Evolutionary conservation across 2,113 vertebrate genomes (phyloP), one percentile per base, ranked within the genome.

Genomic region (Sprattus sprattus): DNA sequence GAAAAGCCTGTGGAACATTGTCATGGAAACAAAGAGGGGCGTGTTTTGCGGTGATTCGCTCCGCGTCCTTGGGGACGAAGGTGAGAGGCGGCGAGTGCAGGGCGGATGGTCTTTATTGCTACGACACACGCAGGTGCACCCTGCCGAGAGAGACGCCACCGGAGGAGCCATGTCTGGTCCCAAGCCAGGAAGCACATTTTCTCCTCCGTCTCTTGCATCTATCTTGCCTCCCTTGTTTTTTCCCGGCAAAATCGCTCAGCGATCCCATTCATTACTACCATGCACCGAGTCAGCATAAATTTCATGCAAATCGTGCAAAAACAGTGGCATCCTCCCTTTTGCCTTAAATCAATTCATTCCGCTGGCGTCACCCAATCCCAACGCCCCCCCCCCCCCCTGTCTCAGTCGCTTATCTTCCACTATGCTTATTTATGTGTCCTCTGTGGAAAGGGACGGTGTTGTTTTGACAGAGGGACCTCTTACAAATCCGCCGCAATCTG

Each of bases 11-110:
- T 87, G 90, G 90, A 91, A 88, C 86, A 94, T 94, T 90, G 94
- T 92, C 93, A 94, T 94, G 92, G 93, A 93, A 94, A 95, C 92
- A 93, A 93, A 91, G 92, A 85, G 90, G 82, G 87, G 86, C 86
- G 86, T 83, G 89, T 88, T 75, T 39, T 85, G 88, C 88, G 81
- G 88, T 89, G 90, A 92, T 90, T 89, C 91, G 91, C 44, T 47
- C 88, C 83, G 87, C 78, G 39, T 82, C 88, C 64, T 45, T 83
- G 25, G 81, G 84, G 87, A 88, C 85, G 89, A 85, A 83, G 45
- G 25, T 39, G 45, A 75, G 84, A 32, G 81, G 57, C 67, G 39
- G 22, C 32, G 50, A 8, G 22, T 46, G 78, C 45, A 54, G 28
- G 15, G 75, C 87, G 87, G 86, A 50, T 82, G 86, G 84, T 84